Conservation (phyloP, 2,113 vertebrate genomes). For the Leucosticte australis region DNA sequence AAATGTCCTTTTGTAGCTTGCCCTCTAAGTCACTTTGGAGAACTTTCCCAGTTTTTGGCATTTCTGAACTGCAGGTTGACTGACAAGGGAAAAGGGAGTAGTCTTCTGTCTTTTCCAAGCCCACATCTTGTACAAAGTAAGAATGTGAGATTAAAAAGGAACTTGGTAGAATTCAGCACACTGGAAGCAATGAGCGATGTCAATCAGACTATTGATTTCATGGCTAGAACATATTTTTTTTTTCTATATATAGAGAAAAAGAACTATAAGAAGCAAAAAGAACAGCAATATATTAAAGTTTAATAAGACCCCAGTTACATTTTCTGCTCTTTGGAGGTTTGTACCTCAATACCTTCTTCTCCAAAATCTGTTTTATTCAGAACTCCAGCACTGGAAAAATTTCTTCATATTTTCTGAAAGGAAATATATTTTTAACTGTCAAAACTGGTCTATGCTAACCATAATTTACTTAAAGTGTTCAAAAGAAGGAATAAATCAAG, state of each 20-base stretch:
- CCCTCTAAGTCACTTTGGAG: not conserved
- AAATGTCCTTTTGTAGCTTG: not conserved
- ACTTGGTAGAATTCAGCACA: not conserved
- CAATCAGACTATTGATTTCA: not conserved
- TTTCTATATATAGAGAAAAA: not conserved
- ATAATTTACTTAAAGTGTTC: not conserved
- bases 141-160: not conserved
- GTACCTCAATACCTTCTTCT: not conserved
- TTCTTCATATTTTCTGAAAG: constrained; percentile 26
- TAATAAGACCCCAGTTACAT: not conserved
- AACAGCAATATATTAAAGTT: not conserved
- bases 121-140: not conserved
- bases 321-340: not conserved
- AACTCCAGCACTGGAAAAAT: not conserved
- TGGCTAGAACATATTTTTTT: not conserved
- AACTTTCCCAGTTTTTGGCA: not conserved
- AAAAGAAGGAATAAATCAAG: not conserved
- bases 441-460: not conserved
- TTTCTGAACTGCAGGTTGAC: not conserved
- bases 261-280: not conserved
- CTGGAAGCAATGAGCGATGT: not conserved
- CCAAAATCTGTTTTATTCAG: constrained; percentile 11
- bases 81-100: not conserved
- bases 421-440: not conserved
- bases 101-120: not conserved